Conservation (phyloP, 2,113 vertebrate species). For the Thermophis baileyi region DNA sequence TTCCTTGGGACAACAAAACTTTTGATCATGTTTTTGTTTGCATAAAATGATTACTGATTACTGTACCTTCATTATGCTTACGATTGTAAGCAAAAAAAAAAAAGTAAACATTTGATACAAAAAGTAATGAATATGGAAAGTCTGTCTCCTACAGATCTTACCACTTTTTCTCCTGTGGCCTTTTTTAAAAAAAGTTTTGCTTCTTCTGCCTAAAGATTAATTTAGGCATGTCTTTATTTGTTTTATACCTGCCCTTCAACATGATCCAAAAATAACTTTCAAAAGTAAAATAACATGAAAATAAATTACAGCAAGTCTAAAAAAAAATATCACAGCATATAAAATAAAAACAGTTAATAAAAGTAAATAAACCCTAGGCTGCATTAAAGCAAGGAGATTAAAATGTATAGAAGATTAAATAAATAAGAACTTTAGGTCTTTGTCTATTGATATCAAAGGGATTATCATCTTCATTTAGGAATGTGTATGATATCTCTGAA, state of each 20-base stretch:
- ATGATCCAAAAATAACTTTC: neutral
- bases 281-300: neutral
- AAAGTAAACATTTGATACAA: neutral
- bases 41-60: neutral
- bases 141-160: neutral
- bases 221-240: neutral
- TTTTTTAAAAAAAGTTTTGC: neutral
- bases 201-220: neutral
- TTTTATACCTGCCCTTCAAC: neutral
- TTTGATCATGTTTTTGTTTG: neutral
- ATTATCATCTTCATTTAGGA: neutral
- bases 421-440: neutral
- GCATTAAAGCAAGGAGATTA: neutral
- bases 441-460: neutral
- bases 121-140: neutral
- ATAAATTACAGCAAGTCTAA: neutral
- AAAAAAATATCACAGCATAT: neutral
- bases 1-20: neutral
- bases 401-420: neutral
- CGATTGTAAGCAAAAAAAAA: neutral
- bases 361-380: neutral
- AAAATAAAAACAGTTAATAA: neutral
- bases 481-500: too few relatives aligned
- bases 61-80: neutral
- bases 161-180: neutral